Conservation (phyloP, 2,797 vertebrate genomes). For the Netta rufina region DNA sequence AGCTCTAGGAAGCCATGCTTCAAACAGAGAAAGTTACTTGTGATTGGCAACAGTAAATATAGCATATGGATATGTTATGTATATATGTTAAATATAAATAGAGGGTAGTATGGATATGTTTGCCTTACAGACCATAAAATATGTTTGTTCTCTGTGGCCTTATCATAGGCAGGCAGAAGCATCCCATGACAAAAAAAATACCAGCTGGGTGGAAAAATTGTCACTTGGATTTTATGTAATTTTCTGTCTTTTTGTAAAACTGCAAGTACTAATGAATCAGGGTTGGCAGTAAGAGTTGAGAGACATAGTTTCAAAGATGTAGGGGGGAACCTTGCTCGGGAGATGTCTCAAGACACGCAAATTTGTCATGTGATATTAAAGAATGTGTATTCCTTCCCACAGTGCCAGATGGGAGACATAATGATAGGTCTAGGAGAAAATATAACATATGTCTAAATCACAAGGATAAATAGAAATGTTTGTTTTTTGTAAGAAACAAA, state of each 20-base stretch:
- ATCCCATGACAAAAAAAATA: neutral
- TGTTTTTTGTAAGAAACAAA: neutral
- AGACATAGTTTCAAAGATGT: neutral
- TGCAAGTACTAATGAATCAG: neutral
- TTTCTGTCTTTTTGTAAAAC: neutral
- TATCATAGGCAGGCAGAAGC: neutral
- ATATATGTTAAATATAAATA: too few relatives aligned
- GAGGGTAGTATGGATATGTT: neutral
- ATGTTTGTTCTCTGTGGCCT: neutral
- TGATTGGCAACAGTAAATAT: neutral
- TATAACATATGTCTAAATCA: neutral
- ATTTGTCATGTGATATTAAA: neutral
- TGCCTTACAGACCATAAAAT: neutral
- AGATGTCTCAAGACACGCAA: neutral
- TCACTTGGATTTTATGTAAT: neutral
- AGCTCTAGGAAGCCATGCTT: neutral
- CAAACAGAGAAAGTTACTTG: neutral
- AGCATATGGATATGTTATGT: too few relatives aligned
- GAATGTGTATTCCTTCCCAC: neutral
- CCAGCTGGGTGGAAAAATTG: neutral
- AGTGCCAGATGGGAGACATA: neutral
- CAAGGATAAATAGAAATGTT: neutral
- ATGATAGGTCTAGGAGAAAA: neutral
- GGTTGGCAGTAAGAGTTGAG: neutral
- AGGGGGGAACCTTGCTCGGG: neutral